These are phyloP conservation scores for Conomelus anceps DNA, from an alignment of 2,888 invertebrate species.

Conservation along the genomic window DNA sequence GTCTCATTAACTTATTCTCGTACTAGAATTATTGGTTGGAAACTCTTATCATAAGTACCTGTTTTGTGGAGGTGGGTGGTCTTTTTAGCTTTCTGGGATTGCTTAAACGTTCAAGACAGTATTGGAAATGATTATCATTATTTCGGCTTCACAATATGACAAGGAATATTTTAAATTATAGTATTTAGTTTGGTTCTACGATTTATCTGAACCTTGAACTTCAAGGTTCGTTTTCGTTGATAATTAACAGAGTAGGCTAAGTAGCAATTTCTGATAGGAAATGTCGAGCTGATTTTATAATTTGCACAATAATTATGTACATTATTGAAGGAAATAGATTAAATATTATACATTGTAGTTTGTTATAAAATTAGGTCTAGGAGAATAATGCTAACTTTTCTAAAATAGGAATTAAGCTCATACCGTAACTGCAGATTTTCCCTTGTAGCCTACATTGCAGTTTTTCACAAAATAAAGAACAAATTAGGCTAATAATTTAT, in stretches of 20 bases:
- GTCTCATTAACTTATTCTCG: not conserved
- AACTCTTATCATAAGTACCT: not conserved
- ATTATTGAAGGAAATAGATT: too few species aligned
- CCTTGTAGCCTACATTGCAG: too few species aligned
- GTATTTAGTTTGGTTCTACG: not conserved
- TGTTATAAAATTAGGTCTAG: too few species aligned
- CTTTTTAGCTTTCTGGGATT: not conserved
- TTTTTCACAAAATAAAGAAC: too few species aligned
- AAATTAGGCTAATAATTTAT: too few species aligned
- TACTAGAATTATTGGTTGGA: not conserved
- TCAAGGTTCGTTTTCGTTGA: not conserved
- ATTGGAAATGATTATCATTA: not conserved
- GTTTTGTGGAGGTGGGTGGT: not conserved
- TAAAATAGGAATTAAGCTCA: too few species aligned
- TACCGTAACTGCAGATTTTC: too few species aligned
- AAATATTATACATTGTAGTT: too few species aligned
- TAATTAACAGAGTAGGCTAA: not conserved
- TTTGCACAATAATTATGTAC: not conserved
- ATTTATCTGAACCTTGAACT: not conserved
- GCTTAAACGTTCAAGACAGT: not conserved
- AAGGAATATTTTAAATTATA: not conserved
- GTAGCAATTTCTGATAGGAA: not conserved
- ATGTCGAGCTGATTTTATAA: not conserved
- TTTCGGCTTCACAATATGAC: not conserved
- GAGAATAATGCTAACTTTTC: too few species aligned